Evolutionary conservation across 2,888 invertebrate genomes (phyloP).

Genomic region (Metallyticus violacea): DNA sequence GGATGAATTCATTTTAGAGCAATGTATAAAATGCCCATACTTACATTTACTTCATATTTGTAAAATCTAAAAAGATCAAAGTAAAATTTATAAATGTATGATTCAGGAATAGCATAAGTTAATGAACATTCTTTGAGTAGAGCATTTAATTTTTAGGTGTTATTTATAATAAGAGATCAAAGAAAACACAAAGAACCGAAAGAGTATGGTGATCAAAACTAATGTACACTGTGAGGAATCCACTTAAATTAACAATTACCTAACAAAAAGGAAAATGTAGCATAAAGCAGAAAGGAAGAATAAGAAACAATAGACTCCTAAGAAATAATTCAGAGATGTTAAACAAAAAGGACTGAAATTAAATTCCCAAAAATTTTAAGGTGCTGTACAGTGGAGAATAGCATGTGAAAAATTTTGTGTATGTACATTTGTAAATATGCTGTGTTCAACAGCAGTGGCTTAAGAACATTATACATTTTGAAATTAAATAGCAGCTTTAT

Average conservation of each 20-base stretch:
- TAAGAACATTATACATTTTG: too few relatives aligned
- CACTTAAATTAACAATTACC: background rate
- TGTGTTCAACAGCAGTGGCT: too few relatives aligned
- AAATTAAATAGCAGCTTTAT: too few relatives aligned
- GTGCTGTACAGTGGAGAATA: background rate
- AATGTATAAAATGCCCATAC: background rate
- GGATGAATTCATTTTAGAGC: background rate
- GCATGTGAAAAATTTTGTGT: background rate
- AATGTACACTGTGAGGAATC: background rate
- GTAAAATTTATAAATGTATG: background rate
- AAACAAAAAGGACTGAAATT: background rate
- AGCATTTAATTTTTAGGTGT: background rate
- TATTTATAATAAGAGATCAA: too few relatives aligned
- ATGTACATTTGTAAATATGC: background rate
- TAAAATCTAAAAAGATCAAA: background rate
- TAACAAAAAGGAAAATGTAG: background rate
- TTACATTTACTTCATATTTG: background rate
- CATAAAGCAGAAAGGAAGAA: background rate
- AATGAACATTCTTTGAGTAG: background rate
- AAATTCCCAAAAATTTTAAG: background rate
- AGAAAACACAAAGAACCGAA: background rate
- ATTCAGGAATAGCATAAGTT: background rate
- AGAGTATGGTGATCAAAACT: background rate
- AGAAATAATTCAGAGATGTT: background rate
- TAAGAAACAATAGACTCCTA: background rate